Percentiles rank a stretch among this genome's conserved stretches.
Conservation (phyloP, 2,113 vertebrate species). For the Engraulis encrasicolus region DNA sequence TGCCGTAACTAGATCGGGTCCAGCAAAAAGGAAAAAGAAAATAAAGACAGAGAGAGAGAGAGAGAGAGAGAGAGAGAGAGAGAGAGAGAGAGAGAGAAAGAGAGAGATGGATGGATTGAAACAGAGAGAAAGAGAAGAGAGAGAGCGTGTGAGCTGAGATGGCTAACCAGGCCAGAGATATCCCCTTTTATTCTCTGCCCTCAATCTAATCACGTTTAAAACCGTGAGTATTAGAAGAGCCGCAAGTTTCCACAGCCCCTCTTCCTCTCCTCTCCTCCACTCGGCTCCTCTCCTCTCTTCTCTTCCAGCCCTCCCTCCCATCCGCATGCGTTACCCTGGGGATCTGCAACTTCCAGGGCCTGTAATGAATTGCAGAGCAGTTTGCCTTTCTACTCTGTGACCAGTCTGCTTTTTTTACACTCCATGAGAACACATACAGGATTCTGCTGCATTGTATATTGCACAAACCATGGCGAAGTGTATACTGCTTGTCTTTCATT, state of each 20-base stretch:
- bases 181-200: neutral
- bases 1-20: neutral
- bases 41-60: no score
- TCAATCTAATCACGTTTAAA: constrained; percentile 1
- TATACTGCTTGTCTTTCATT: no score
- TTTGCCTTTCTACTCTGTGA: neutral
- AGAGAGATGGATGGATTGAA: no score
- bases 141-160: neutral
- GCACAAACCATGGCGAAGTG: no score
- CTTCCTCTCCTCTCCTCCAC: no score
- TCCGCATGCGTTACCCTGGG: neutral
- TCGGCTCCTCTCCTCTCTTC: no score
- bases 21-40: neutral
- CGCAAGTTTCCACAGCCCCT: constrained; percentile 2
- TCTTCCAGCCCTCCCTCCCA: no score
- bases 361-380: neutral
- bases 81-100: no score
- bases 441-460: no score
- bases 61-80: no score
- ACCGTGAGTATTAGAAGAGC: neutral
- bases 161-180: constrained; percentile 3
- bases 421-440: neutral
- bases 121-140: no score
- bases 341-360: neutral
- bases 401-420: neutral